phyloP scores from a whole-genome alignment of 2,888 invertebrate genomes.

The Sthenelais limicola region DNA sequence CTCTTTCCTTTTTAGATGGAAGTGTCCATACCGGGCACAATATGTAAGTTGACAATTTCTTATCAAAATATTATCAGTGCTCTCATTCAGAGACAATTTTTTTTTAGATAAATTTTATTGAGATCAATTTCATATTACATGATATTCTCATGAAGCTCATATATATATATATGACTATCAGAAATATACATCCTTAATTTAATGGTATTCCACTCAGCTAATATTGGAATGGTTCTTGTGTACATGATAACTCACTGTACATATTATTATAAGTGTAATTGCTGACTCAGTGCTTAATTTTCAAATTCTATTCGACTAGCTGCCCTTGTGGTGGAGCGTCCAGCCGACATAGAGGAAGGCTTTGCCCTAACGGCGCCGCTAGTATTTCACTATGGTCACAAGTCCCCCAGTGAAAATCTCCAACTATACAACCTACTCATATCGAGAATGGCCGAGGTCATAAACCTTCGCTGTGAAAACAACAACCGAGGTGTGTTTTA shows the following conservation, averaged over 20 bases:
- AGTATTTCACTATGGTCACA: constrained; percentile 95
- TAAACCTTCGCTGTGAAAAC: constrained; percentile 81
- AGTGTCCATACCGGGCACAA: constrained; percentile 92
- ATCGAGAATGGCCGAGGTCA: constrained; percentile 87
- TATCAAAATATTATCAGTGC: too few species aligned
- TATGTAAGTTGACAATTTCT: constrained; percentile 76
- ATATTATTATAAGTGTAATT: too few species aligned
- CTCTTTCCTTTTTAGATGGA: constrained; percentile 76
- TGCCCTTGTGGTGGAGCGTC: constrained; percentile 85
- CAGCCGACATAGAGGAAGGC: constrained; percentile 94
- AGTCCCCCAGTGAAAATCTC: constrained; percentile 82
- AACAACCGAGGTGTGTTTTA: constrained; percentile 87
- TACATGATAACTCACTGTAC: too few species aligned
- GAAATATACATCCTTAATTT: too few species aligned
- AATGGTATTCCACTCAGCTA: too few species aligned
- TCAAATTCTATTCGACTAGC: constrained; percentile 93
- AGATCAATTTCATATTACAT: too few species aligned
- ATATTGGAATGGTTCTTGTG: too few species aligned
- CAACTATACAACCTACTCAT: constrained; percentile 88
- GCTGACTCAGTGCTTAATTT: constrained; percentile 82
- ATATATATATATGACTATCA: too few species aligned
- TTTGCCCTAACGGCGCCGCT: constrained; percentile 94
- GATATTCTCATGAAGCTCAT: too few species aligned
- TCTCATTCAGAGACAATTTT: too few species aligned
- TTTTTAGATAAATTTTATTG: too few species aligned